These are phyloP conservation scores for Drosophila pallidifrons DNA, from an alignment of 1,140 invertebrate species.

Conservation along the genomic window DNA sequence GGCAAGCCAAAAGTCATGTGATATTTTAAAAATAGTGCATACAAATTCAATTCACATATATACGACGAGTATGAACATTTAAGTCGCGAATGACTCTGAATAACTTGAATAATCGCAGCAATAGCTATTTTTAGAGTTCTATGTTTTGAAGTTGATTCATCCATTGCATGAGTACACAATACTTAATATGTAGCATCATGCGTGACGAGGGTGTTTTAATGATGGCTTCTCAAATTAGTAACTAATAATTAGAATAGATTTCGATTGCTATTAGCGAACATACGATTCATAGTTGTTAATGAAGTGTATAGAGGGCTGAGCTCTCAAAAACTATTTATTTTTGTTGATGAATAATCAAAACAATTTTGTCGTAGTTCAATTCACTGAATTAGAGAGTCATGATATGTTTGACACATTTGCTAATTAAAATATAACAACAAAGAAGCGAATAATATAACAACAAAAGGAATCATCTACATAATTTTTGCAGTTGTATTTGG, in stretches of 20 bases:
- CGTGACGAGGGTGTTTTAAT: conserved; percentile 36
- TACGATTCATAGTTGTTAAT: not conserved
- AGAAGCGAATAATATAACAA: no score
- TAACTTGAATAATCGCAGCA: conserved; percentile 52
- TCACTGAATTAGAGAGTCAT: no score
- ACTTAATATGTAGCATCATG: conserved; percentile 44
- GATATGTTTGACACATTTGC: no score
- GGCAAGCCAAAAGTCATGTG: conserved; percentile 57
- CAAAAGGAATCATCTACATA: no score
- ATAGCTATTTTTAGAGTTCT: conserved; percentile 39
- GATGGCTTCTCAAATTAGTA: conserved; percentile 6
- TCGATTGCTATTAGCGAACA: no score
- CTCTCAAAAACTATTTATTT: no score
- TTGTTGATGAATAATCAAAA: no score
- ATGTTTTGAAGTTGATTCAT: conserved; percentile 19
- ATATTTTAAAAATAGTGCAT: conserved; percentile 30
- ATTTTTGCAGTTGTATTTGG: no score
- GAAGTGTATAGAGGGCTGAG: not conserved
- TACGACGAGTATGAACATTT: no score
- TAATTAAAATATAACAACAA: no score
- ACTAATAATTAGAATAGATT: not conserved
- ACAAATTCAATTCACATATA: conserved; percentile 9
- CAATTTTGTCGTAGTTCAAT: no score
- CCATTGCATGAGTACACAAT: not conserved
- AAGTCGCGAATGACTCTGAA: conserved; percentile 44